Evolutionary conservation across 1,140 invertebrate genomes (phyloP).

Genomic region (Myzus persicae): DNA sequence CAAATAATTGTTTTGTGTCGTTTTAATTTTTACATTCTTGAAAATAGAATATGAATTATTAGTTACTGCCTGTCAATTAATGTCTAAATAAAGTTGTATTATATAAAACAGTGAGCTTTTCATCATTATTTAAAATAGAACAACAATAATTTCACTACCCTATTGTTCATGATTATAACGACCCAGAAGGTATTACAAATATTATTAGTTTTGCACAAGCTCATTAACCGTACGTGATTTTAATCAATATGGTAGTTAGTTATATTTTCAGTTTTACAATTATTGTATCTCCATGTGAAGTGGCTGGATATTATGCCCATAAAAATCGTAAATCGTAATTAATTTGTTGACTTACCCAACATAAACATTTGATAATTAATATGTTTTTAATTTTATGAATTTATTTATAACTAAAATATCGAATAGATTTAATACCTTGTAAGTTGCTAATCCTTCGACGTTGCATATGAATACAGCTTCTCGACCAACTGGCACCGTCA

Average conservation of each 20-base stretch:
- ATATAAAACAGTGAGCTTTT: neutral
- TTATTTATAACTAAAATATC: neutral
- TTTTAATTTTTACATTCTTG: neutral
- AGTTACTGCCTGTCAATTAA: neutral
- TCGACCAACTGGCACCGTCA: slow-evolving; percentile 76
- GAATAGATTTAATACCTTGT: slow-evolving; percentile 70
- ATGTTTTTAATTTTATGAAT: neutral
- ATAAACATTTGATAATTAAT: neutral
- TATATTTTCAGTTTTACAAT: neutral
- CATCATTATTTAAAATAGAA: neutral
- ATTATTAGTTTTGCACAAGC: neutral
- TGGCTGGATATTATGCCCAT: neutral
- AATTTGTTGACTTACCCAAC: neutral
- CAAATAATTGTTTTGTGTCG: neutral
- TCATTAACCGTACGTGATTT: neutral
- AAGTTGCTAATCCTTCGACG: slow-evolving; percentile 77
- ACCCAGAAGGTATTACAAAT: neutral
- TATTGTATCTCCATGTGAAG: neutral
- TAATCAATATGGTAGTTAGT: neutral
- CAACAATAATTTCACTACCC: neutral
- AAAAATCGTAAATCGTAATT: too few species aligned
- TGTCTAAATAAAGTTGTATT: neutral
- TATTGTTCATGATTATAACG: neutral
- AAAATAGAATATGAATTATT: slow-evolving; percentile 1
- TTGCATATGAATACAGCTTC: slow-evolving; percentile 78